Evolutionary conservation across 2,113 vertebrate species (phyloP).

Genomic region (Etia nguti): DNA sequence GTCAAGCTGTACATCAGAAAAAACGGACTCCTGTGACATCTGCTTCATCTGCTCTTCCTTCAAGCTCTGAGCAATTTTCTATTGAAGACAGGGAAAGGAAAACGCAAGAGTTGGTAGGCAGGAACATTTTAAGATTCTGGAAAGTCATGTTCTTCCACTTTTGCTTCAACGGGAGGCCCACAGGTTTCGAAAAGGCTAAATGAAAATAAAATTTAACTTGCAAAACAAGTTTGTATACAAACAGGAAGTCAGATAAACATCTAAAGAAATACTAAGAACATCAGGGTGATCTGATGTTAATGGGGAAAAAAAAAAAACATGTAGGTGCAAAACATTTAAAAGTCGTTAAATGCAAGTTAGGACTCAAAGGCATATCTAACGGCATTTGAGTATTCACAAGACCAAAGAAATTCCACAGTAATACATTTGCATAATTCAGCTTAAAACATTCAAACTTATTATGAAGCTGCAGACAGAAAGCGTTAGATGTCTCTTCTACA

Average conservation of each 20-base stretch:
- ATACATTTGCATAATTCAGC: not conserved
- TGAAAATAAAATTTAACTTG: not conserved
- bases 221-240: not conserved
- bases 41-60: slow-evolving; percentile 90
- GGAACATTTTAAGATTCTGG: not conserved
- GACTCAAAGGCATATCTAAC: not conserved
- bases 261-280: not conserved
- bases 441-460: not conserved
- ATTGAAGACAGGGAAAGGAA: not conserved
- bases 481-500: not conserved
- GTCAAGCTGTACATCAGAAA: slow-evolving; percentile 87
- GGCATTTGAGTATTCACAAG: not conserved
- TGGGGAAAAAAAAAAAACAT: not conserved
- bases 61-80: slow-evolving; percentile 96
- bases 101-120: not conserved
- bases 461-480: not conserved
- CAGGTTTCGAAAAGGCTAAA: not conserved
- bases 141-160: not conserved
- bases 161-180: not conserved
- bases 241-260: not conserved
- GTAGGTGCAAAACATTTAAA: not conserved
- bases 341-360: not conserved
- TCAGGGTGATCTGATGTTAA: not conserved
- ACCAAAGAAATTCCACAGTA: not conserved
- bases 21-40: slow-evolving; percentile 72